A percentile compares a stretch with the other conserved stretches of the same genome.
Evolutionary conservation across 2,888 invertebrate genomes (phyloP).

Genomic region (Scaptomyza polygonia): DNA sequence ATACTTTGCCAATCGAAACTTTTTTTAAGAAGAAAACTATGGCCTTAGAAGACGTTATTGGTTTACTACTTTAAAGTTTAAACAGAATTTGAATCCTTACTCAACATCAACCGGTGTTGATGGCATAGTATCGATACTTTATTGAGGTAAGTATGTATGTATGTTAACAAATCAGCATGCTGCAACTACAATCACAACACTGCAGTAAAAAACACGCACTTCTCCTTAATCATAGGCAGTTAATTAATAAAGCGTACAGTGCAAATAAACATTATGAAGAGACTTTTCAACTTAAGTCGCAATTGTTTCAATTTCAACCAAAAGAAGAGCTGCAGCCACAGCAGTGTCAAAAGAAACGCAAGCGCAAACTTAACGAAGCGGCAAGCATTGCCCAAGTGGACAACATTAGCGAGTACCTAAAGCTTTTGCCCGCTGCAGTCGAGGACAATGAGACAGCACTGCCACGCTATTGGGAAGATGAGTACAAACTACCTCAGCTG

Average conservation of each 20-base stretch:
- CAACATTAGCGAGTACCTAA: constrained; percentile 39
- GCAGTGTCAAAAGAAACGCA: constrained; percentile 36
- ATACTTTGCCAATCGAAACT: no score
- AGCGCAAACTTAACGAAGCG: constrained; percentile 30
- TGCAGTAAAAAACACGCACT: constrained; percentile 48
- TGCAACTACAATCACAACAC: constrained; percentile 46
- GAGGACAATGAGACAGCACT: neutral
- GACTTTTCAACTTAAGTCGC: constrained; percentile 55
- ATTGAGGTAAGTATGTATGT: no score
- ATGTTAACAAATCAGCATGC: constrained; percentile 46
- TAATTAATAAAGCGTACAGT: constrained; percentile 68
- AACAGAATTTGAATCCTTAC: no score
- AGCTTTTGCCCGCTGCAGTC: constrained; percentile 27
- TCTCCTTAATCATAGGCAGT: constrained; percentile 71
- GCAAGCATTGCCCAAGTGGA: constrained; percentile 2
- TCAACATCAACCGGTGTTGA: neutral
- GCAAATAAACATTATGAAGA: neutral
- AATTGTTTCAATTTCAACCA: constrained; percentile 71
- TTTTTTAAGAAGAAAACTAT: no score
- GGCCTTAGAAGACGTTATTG: neutral
- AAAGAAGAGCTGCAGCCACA: constrained; percentile 19
- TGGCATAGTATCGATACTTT: constrained; percentile 18
- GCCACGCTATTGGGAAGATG: constrained; percentile 76
- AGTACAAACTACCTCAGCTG: constrained; percentile 80
- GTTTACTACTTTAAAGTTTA: no score